Evolutionary conservation across 2,888 invertebrate genomes (phyloP).

Genomic region (Toxonevra muliebris): DNA sequence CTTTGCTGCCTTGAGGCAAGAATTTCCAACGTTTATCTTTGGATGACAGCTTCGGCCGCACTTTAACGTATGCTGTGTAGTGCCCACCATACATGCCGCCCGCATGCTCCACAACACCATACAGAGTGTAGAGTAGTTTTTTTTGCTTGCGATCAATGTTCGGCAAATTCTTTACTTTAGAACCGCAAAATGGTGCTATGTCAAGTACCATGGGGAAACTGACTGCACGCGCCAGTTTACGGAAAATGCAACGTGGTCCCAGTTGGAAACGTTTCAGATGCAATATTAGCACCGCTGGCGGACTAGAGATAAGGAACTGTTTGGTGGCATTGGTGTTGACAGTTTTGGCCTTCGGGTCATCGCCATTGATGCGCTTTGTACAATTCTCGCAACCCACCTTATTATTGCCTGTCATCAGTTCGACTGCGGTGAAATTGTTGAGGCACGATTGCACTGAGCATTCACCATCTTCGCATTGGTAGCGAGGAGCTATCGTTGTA

Average conservation of each 20-base stretch:
- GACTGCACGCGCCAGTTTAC: slow-evolving; percentile 87
- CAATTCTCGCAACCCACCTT: slow-evolving; percentile 94
- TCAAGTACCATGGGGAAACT: slow-evolving; percentile 87
- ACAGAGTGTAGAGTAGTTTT: slow-evolving; percentile 85
- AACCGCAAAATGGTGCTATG: slow-evolving; percentile 89
- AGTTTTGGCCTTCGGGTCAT: slow-evolving; percentile 75
- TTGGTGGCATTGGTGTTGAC: slow-evolving; percentile 85
- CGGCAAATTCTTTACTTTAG: slow-evolving; percentile 71
- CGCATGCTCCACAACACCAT: slow-evolving; percentile 94
- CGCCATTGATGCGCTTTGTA: slow-evolving; percentile 76
- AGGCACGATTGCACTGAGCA: slow-evolving; percentile 89
- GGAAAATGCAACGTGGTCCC: slow-evolving; percentile 74
- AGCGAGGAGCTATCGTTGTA: slow-evolving; percentile 73
- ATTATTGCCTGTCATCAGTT: slow-evolving; percentile 90
- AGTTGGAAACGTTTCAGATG: slow-evolving; percentile 97
- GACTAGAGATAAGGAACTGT: slow-evolving; percentile 86
- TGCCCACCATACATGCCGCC: slow-evolving; percentile 86
- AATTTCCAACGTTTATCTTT: slow-evolving; percentile 80
- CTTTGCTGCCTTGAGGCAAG: slow-evolving; percentile 71
- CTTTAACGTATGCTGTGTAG: slow-evolving; percentile 95
- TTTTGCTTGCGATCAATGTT: slow-evolving; percentile 72
- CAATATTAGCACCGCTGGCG: slow-evolving; percentile 92
- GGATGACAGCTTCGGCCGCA: slow-evolving; percentile 71
- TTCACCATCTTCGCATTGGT: slow-evolving; percentile 79
- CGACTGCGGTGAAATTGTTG: slow-evolving; percentile 90